Conservation (phyloP, 2,888 invertebrate genomes). For the Aleiodes leptofemur region DNA sequence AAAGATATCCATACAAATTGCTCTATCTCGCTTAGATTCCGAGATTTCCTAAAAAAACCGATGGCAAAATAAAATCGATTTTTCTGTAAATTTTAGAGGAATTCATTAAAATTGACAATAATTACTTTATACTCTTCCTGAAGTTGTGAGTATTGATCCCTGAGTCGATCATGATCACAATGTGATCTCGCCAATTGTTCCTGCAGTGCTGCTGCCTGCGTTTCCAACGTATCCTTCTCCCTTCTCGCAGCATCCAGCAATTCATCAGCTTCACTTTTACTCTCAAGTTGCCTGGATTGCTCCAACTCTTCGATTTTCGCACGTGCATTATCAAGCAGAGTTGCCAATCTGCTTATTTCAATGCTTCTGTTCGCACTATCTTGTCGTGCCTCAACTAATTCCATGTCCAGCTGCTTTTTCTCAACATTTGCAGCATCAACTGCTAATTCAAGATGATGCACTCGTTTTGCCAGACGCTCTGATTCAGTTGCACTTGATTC, state of each 20-base stretch:
- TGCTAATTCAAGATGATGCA: slow-evolving; percentile 83
- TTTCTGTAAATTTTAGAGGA: no score
- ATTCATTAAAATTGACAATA: no score
- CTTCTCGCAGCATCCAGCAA: slow-evolving; percentile 81
- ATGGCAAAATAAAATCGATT: no score
- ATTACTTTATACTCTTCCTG: slow-evolving; percentile 83
- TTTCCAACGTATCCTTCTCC: slow-evolving; percentile 85
- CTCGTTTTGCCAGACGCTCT: slow-evolving; percentile 82
- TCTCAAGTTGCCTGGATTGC: slow-evolving; percentile 81
- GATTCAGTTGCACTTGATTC: slow-evolving; percentile 81
- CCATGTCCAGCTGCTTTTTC: slow-evolving; percentile 84
- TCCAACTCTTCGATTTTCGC: slow-evolving; percentile 87
- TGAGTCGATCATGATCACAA: slow-evolving; percentile 82
- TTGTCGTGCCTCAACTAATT: slow-evolving; percentile 84
- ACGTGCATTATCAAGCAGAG: slow-evolving; percentile 88
- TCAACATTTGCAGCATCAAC: slow-evolving; percentile 86
- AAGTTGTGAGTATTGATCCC: slow-evolving; percentile 81
- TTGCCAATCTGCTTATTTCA: slow-evolving; percentile 86
- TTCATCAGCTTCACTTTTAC: slow-evolving; percentile 84
- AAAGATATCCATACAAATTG: no score
- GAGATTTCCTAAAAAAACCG: no score
- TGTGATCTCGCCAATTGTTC: slow-evolving; percentile 83
- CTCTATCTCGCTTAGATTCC: no score
- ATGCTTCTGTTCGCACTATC: slow-evolving; percentile 85
- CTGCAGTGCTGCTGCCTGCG: slow-evolving; percentile 81